Percentiles rank a stretch among this genome's conserved stretches.
These are phyloP conservation scores for Amphipoea lucens DNA, from an alignment of 2,888 invertebrate species.

Conservation along the genomic window DNA sequence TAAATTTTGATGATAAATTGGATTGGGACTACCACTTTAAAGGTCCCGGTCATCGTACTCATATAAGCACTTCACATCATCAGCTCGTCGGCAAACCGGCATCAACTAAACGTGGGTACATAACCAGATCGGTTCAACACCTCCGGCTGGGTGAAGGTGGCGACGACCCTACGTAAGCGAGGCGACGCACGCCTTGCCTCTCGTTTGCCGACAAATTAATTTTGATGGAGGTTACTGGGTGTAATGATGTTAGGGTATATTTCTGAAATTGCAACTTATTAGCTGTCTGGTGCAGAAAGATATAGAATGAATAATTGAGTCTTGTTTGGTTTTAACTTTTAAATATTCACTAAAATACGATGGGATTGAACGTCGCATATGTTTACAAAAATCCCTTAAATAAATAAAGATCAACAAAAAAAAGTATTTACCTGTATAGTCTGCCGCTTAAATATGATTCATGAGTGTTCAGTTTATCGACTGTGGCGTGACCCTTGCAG, in stretches of 20 bases:
- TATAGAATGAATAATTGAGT: neutral
- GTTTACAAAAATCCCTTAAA: neutral
- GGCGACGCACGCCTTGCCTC: neutral
- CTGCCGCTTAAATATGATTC: neutral
- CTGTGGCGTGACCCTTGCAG: constrained; percentile 59
- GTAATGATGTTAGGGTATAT: neutral
- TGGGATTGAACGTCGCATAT: neutral
- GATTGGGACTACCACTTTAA: neutral
- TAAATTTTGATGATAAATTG: neutral
- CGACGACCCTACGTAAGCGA: neutral
- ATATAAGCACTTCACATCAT: neutral
- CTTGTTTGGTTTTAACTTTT: neutral
- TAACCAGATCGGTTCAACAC: neutral
- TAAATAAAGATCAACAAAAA: neutral
- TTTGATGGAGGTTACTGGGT: neutral
- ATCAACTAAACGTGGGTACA: neutral
- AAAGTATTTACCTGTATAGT: neutral
- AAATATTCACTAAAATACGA: neutral
- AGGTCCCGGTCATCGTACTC: neutral
- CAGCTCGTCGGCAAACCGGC: neutral
- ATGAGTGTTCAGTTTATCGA: neutral
- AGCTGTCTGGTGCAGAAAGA: neutral
- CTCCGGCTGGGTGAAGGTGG: neutral
- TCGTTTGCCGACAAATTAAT: neutral
- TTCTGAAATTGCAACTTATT: neutral